These are phyloP conservation scores for Tetranychus piercei DNA, from an alignment of 2,888 invertebrate genomes.

Conservation along the genomic window DNA sequence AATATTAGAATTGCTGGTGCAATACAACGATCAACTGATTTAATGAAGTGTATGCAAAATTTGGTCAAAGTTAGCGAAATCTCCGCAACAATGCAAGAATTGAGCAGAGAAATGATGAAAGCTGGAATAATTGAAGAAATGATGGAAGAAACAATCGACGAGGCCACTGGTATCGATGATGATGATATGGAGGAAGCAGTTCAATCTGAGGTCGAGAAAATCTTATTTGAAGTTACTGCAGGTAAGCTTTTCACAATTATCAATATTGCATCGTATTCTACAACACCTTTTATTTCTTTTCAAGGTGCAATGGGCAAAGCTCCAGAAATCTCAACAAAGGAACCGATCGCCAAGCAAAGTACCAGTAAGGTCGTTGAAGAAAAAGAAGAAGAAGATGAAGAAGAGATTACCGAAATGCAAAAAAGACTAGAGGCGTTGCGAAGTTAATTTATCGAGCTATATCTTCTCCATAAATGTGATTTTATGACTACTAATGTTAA, in stretches of 20 bases:
- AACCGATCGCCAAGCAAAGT: constrained; percentile 35
- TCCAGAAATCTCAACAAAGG: constrained; percentile 45
- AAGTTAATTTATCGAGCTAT: constrained; percentile 42
- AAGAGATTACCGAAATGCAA: constrained; percentile 79
- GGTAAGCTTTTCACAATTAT: neutral
- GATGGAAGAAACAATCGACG: constrained; percentile 91
- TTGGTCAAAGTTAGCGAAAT: constrained; percentile 78
- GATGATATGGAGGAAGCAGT: constrained; percentile 93
- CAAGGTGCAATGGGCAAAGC: constrained; percentile 48
- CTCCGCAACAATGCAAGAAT: constrained; percentile 83
- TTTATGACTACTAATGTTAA: too few species aligned
- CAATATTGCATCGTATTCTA: neutral
- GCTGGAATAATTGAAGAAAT: constrained; percentile 98
- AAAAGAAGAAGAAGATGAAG: constrained; percentile 47
- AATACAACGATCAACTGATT: constrained; percentile 84
- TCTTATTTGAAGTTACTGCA: constrained; percentile 26
- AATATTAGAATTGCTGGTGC: constrained; percentile 80
- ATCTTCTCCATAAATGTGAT: neutral
- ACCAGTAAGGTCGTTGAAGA: constrained; percentile 27
- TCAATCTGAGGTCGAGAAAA: constrained; percentile 71
- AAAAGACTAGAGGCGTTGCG: constrained; percentile 64
- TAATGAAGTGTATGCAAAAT: constrained; percentile 93
- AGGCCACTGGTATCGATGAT: constrained; percentile 50
- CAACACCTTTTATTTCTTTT: neutral
- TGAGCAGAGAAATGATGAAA: constrained; percentile 98